Conservation (phyloP, 2,888 invertebrate species). For the Mactromeris polynyma region DNA sequence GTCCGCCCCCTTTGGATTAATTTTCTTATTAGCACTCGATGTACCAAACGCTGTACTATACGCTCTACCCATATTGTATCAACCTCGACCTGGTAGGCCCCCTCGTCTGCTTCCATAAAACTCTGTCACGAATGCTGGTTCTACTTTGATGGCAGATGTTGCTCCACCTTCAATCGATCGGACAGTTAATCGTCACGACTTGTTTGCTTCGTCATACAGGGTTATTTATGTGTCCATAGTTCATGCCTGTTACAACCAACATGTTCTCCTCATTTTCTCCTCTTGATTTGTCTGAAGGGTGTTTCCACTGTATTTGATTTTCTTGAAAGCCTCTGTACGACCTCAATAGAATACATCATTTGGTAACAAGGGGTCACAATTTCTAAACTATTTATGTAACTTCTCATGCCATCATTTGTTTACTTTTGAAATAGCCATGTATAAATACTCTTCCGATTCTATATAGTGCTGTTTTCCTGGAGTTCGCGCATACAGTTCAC, state of each 20-base stretch:
- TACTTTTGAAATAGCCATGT: too few species aligned
- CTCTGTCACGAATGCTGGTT: constrained; percentile 54
- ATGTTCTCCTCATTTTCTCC: too few species aligned
- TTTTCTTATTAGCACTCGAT: neutral
- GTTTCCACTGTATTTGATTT: too few species aligned
- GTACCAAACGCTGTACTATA: neutral
- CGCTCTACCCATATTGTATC: neutral
- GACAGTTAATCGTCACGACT: constrained; percentile 54
- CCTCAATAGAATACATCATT: too few species aligned
- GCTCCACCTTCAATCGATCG: neutral
- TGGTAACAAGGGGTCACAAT: too few species aligned
- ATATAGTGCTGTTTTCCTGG: too few species aligned
- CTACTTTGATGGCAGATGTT: constrained; percentile 31
- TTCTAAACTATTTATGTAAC: too few species aligned
- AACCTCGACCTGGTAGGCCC: neutral
- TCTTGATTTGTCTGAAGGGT: too few species aligned
- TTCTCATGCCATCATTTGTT: too few species aligned
- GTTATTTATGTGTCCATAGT: constrained; percentile 57
- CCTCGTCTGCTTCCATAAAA: neutral
- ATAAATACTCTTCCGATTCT: too few species aligned
- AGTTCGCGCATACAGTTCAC: too few species aligned
- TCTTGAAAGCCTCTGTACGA: too few species aligned
- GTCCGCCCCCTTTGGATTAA: constrained; percentile 50
- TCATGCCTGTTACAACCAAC: constrained; percentile 61
- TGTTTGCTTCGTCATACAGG: constrained; percentile 65